A percentile compares a stretch with the other conserved stretches of the same genome.
Conservation (phyloP, 2,113 vertebrate genomes). For the Ctenomys sociabilis region DNA sequence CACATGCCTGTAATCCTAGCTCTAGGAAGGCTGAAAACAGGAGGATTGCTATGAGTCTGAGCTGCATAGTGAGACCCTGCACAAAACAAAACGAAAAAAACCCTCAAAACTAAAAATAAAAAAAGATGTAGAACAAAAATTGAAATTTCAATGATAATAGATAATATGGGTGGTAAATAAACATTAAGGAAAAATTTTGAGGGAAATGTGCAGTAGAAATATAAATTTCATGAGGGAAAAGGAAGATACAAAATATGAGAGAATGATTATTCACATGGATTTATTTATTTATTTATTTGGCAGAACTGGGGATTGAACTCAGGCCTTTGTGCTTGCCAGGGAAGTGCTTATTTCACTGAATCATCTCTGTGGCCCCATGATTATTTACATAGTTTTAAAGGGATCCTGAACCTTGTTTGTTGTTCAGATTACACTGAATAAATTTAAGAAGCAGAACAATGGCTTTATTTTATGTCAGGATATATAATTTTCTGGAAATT, state of each 20-base stretch:
- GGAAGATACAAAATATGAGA: slow-evolving; percentile 30
- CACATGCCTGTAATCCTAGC: too few relatives aligned
- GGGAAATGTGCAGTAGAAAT: background rate
- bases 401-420: background rate
- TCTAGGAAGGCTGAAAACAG: too few relatives aligned
- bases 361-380: too few relatives aligned
- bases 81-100: too few relatives aligned
- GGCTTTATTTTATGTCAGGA: slow-evolving; percentile 29
- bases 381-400: slow-evolving; percentile 43
- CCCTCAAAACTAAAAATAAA: too few relatives aligned
- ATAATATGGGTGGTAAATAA: background rate
- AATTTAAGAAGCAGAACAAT: slow-evolving; percentile 7
- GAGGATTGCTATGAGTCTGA: too few relatives aligned
- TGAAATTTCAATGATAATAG: slow-evolving; percentile 29
- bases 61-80: too few relatives aligned
- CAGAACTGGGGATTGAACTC: too few relatives aligned
- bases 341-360: too few relatives aligned
- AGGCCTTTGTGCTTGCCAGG: too few relatives aligned
- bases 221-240: slow-evolving; percentile 41
- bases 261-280: slow-evolving; percentile 32
- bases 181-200: slow-evolving; percentile 46
- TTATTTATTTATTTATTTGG: too few relatives aligned
- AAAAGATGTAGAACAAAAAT: slow-evolving; percentile 25
- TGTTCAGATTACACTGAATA: background rate
- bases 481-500: slow-evolving; percentile 18